These are phyloP conservation scores for Chrysemys picta DNA, from an alignment of 2,113 vertebrate genomes.

Conservation along the genomic window DNA sequence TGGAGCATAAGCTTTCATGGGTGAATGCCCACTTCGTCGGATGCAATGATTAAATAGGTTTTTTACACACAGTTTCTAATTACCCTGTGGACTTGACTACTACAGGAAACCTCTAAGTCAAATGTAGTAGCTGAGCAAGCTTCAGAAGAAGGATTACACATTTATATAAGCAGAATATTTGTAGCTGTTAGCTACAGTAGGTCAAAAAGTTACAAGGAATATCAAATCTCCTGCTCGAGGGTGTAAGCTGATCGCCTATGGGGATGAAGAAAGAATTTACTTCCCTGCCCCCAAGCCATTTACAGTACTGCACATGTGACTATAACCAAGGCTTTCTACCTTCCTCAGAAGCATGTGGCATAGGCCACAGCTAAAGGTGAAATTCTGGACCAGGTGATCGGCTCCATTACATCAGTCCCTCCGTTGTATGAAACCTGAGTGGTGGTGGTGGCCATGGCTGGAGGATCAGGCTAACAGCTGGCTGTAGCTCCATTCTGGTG, in stretches of 20 bases:
- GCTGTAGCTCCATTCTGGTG: neutral
- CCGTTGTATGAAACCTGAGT: neutral
- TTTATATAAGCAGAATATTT: neutral
- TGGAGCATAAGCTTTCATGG: too few relatives aligned
- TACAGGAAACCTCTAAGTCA: neutral
- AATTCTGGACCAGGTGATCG: too few relatives aligned
- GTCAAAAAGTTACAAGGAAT: neutral
- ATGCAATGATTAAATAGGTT: neutral
- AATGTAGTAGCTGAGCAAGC: neutral
- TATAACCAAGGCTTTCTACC: neutral
- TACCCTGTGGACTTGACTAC: neutral
- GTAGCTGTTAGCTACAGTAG: neutral
- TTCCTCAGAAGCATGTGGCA: neutral
- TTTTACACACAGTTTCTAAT: neutral
- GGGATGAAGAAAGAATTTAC: neutral
- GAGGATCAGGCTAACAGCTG: neutral
- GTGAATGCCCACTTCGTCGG: too few relatives aligned
- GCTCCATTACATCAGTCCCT: neutral
- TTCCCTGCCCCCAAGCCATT: accelerated
- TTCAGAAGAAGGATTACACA: neutral
- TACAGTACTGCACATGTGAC: neutral
- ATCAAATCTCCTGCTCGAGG: neutral
- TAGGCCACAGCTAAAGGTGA: neutral
- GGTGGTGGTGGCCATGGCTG: accelerated
- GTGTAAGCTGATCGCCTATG: neutral